phyloP scores from a whole-genome alignment of 2,888 invertebrate genomes.

The Aspidiotus rigidus region DNA sequence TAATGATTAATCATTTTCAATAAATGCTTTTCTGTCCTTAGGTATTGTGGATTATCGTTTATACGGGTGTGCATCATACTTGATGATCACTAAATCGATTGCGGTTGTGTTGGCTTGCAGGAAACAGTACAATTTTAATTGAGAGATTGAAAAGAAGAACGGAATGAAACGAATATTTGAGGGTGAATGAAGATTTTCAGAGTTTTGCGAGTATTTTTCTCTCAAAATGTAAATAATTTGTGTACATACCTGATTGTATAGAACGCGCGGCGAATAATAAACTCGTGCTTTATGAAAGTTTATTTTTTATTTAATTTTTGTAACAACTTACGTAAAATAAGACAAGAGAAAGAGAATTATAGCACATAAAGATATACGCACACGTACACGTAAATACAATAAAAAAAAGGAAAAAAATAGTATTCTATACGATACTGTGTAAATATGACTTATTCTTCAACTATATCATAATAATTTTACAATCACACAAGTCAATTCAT shows the following conservation, averaged over 20 bases:
- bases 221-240: too few species aligned
- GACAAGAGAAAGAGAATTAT: slow-evolving; percentile 10
- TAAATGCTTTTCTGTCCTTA: slow-evolving; percentile 41
- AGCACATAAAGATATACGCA: neutral
- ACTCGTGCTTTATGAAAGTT: slow-evolving; percentile 15
- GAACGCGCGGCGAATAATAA: too few species aligned
- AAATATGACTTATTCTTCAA: slow-evolving; percentile 16
- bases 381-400: neutral
- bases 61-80: slow-evolving; percentile 76
- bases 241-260: too few species aligned
- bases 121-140: too few species aligned
- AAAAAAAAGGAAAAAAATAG: slow-evolving; percentile 16
- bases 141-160: too few species aligned
- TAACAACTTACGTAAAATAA: slow-evolving; percentile 26
- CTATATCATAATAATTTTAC: neutral
- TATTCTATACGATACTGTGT: slow-evolving; percentile 8
- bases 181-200: too few species aligned
- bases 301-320: slow-evolving; percentile 22
- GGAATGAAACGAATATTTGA: too few species aligned
- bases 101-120: neutral
- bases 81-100: slow-evolving; percentile 38
- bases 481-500: slow-evolving; percentile 20
- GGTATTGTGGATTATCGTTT: slow-evolving; percentile 93
- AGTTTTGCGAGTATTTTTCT: too few species aligned
- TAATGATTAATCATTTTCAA: too few species aligned